These are phyloP conservation scores for Protomyctophum bolini DNA, from an alignment of 2,113 vertebrate species.

Conservation along the genomic window DNA sequence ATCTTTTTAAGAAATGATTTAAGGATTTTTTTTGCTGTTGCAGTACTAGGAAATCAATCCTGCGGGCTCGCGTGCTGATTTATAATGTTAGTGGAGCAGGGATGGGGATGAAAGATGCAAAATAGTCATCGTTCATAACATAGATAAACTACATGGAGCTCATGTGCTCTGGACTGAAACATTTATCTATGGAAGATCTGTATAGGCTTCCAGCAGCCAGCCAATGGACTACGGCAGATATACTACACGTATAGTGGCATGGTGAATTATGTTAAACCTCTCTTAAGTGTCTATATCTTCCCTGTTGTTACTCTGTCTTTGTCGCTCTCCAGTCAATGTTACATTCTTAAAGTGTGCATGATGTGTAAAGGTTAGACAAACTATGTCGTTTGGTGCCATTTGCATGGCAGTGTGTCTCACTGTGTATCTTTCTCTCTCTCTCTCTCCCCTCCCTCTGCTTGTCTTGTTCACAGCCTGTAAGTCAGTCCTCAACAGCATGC, in stretches of 20 bases:
- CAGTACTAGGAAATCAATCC: constrained; percentile 71
- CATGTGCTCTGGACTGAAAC: constrained; percentile 73
- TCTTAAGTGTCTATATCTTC: constrained; percentile 39
- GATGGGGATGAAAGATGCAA: constrained; percentile 76
- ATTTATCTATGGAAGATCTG: constrained; percentile 75
- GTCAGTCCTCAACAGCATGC: constrained; percentile 90
- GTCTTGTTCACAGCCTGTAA: constrained; percentile 85
- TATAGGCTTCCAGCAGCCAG: constrained; percentile 58
- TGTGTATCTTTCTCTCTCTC: constrained; percentile 1
- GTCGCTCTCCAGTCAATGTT: constrained; percentile 13
- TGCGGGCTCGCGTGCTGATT: constrained; percentile 70
- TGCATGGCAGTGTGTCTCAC: neutral
- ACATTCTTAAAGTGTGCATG: neutral
- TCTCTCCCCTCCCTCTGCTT: constrained; percentile 26
- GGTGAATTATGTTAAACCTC: constrained; percentile 53
- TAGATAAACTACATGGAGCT: constrained; percentile 74
- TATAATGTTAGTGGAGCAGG: constrained; percentile 76
- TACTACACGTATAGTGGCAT: constrained; percentile 40
- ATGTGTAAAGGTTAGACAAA: neutral
- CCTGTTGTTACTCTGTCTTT: neutral
- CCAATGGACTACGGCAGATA: constrained; percentile 61
- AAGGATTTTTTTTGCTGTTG: constrained; percentile 67
- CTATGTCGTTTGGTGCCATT: neutral
- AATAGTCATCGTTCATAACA: constrained; percentile 75
- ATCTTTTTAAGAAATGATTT: constrained; percentile 82